phyloP scores from a whole-genome alignment of 1,140 invertebrate genomes.

The Drosophila pallidifrons region DNA sequence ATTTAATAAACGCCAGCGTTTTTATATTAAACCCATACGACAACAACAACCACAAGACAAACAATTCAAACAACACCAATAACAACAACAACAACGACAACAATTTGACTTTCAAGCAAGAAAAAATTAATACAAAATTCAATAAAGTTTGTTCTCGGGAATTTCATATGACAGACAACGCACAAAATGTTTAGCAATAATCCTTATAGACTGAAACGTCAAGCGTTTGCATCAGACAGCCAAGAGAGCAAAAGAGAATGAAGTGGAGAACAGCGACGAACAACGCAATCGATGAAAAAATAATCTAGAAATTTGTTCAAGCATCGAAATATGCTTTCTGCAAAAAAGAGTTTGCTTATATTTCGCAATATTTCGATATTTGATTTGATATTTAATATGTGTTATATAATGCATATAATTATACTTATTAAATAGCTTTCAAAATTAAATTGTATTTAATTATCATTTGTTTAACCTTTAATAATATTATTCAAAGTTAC shows the following conservation, averaged over 20 bases:
- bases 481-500: too few relatives aligned
- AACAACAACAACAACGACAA: slow-evolving; percentile 32
- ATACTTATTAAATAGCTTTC: too few relatives aligned
- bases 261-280: neutral
- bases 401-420: too few relatives aligned
- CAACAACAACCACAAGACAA: slow-evolving; percentile 41
- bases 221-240: slow-evolving; percentile 41
- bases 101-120: slow-evolving; percentile 67
- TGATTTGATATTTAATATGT: too few relatives aligned
- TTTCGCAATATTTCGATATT: neutral
- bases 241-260: slow-evolving; percentile 11
- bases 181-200: slow-evolving; percentile 38
- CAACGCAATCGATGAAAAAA: neutral
- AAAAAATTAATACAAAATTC: slow-evolving; percentile 78
- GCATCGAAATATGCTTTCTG: neutral
- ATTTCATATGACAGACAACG: slow-evolving; percentile 67
- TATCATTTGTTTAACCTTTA: too few relatives aligned
- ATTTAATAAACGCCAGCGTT: slow-evolving; percentile 78
- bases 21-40: slow-evolving; percentile 70
- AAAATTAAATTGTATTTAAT: too few relatives aligned
- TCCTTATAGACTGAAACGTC: slow-evolving; percentile 39
- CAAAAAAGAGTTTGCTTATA: neutral
- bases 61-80: slow-evolving; percentile 8
- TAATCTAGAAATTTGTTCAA: neutral
- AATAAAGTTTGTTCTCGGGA: slow-evolving; percentile 72